These are phyloP conservation scores for Macaca nemestrina DNA, from an alignment of 2,113 vertebrate species.

Conservation along the genomic window DNA sequence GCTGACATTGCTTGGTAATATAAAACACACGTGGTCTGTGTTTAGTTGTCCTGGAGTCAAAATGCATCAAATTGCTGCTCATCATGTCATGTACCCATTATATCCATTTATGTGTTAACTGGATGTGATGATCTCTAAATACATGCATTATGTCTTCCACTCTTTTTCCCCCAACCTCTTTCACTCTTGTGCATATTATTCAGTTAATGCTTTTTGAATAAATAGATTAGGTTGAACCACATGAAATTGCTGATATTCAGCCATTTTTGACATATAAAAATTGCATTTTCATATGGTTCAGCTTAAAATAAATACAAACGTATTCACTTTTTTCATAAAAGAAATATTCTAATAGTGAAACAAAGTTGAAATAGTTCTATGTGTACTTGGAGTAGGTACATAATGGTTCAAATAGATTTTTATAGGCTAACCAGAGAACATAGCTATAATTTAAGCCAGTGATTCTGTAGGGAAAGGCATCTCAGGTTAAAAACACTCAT, in stretches of 20 bases:
- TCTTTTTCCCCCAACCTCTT: not conserved
- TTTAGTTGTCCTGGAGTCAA: not conserved
- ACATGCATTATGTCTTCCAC: not conserved
- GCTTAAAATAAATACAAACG: not conserved
- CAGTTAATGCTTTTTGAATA: not conserved
- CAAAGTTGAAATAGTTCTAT: not conserved
- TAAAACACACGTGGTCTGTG: not conserved
- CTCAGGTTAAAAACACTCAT: not conserved
- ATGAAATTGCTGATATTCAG: not conserved
- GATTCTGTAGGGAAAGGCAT: not conserved
- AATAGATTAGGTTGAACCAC: not conserved
- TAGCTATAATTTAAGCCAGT: not conserved
- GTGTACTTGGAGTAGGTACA: not conserved
- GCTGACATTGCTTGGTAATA: not conserved
- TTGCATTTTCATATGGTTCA: not conserved
- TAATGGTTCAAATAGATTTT: constrained; percentile 27
- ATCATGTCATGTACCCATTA: not conserved
- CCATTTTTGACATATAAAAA: not conserved
- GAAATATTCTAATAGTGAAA: not conserved
- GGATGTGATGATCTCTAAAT: not conserved
- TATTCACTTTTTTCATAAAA: constrained; percentile 2
- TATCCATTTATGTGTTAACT: not conserved
- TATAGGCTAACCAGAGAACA: not conserved
- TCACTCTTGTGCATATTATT: not conserved
- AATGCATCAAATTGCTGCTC: not conserved